Evolutionary conservation across 2,113 vertebrate species (phyloP).

Genomic region (Prinia subflava): DNA sequence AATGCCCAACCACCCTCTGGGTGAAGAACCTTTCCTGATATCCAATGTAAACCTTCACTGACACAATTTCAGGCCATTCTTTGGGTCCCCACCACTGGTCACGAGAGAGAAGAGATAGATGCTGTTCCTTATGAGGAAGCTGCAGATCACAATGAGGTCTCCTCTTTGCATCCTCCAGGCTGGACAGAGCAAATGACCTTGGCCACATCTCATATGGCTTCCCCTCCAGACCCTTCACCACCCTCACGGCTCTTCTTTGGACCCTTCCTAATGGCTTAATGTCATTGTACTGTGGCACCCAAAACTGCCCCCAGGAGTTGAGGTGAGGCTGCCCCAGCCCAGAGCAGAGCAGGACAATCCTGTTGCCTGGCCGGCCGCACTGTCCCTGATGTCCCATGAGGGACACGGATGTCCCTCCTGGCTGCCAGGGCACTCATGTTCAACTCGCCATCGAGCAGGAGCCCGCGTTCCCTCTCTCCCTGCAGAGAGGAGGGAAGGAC

Average conservation of each 20-base stretch:
- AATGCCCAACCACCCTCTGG: too few species aligned
- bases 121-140: neutral
- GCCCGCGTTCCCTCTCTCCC: too few species aligned
- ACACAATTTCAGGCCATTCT: neutral
- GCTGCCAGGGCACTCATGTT: neutral
- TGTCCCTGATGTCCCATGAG: too few species aligned
- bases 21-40: neutral
- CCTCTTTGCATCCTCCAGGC: neutral
- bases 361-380: too few species aligned
- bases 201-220: fast-evolving
- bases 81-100: too few species aligned
- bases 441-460: fast-evolving
- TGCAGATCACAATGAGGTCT: neutral
- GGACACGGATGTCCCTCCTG: fast-evolving
- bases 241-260: neutral
- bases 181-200: neutral
- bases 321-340: too few species aligned
- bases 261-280: neutral
- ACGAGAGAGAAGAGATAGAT: neutral
- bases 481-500: neutral
- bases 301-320: fast-evolving
- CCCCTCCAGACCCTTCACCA: neutral
- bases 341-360: neutral
- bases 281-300: neutral
- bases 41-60: neutral